Conservation (phyloP, 2,797 vertebrate species). For the Enteromius radiatus region DNA sequence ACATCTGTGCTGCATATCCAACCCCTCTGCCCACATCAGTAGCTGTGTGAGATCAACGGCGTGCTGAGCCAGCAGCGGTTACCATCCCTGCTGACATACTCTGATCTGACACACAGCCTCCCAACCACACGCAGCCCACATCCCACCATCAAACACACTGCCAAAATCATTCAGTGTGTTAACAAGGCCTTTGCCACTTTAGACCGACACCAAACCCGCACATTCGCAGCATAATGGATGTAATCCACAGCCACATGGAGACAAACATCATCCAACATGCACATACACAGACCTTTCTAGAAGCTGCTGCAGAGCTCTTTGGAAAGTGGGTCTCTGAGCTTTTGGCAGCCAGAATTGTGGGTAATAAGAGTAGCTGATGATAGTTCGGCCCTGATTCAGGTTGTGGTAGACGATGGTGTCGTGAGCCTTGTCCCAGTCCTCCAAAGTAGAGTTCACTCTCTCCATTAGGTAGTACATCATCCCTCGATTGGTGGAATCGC, state of each 20-base stretch:
- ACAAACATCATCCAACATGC: conserved; percentile 7
- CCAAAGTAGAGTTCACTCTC: conserved; percentile 88
- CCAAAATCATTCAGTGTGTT: conserved; percentile 35
- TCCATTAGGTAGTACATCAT: conserved; percentile 98
- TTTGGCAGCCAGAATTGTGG: conserved; percentile 92
- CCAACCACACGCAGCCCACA: conserved; percentile 27
- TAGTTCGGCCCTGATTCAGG: conserved; percentile 85
- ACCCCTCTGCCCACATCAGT: conserved; percentile 41
- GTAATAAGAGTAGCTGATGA: conserved; percentile 91
- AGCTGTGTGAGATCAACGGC: conserved; percentile 22
- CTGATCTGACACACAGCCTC: conserved; percentile 21
- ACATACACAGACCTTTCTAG: conserved; percentile 82
- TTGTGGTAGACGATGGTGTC: conserved; percentile 84
- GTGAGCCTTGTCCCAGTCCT: conserved; percentile 91
- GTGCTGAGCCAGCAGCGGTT: conserved; percentile 29
- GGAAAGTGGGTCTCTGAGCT: conserved; percentile 85
- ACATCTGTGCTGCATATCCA: conserved; percentile 34
- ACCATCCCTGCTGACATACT: conserved; percentile 11
- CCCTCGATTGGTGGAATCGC: conserved; percentile 95
- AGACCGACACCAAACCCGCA: conserved; percentile 30
- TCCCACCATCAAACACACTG: conserved; percentile 32
- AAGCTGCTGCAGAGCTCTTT: conserved; percentile 86
- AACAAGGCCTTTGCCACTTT: conserved; percentile 47
- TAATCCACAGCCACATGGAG: conserved; percentile 24
- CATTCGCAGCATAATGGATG: conserved; percentile 26